Percentiles rank a stretch among this genome's conserved stretches.
Evolutionary conservation across 2,113 vertebrate genomes (phyloP).

Genomic region (Ranitomeya imitator): DNA sequence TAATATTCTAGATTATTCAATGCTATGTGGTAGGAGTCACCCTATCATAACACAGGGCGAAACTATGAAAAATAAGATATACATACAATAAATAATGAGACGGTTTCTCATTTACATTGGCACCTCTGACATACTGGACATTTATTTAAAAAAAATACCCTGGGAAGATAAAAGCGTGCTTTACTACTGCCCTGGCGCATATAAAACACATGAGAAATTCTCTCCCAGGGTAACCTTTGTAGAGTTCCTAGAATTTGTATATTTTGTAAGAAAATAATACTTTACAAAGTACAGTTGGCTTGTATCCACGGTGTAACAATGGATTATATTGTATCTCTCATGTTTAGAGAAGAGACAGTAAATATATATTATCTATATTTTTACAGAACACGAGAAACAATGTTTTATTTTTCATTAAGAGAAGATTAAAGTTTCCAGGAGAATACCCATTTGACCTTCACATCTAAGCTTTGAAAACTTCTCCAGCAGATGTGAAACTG

Average conservation of each 20-base stretch:
- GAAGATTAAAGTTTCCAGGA: constrained; percentile 47
- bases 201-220: constrained; percentile 17
- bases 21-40: background rate
- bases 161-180: background rate
- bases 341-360: constrained; percentile 54
- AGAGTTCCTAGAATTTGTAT: constrained; percentile 34
- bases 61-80: background rate
- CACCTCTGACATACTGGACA: background rate
- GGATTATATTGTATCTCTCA: constrained; percentile 37
- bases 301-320: constrained; percentile 48
- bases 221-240: constrained; percentile 3
- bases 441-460: constrained; percentile 44
- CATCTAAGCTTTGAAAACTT: constrained; percentile 32
- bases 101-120: background rate
- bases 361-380: constrained; percentile 50
- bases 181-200: background rate
- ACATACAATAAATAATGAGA: background rate
- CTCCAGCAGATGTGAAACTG: background rate
- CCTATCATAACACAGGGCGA: background rate
- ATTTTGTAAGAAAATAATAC: constrained; percentile 45
- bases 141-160: background rate
- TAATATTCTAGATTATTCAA: background rate
- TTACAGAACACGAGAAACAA: constrained; percentile 25
- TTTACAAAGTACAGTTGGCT: constrained; percentile 41
- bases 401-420: constrained; percentile 51